phyloP scores from a whole-genome alignment of 1,140 invertebrate species.

The Orchesella cincta region DNA sequence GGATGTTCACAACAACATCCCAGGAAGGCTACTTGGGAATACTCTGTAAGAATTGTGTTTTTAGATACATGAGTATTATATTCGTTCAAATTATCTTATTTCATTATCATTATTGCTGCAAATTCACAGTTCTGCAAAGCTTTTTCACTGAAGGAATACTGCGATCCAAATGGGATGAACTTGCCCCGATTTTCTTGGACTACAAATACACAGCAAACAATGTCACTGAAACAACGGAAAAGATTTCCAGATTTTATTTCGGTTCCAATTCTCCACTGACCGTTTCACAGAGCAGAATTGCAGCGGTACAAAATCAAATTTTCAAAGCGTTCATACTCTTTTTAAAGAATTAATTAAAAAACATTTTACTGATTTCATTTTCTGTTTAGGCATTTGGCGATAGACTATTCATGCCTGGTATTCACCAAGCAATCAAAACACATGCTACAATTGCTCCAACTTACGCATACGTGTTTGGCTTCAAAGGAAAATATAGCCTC shows the following conservation, averaged over 20 bases:
- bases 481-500: conserved; percentile 43
- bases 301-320: conserved; percentile 20
- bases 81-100: background rate
- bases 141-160: conserved; percentile 34
- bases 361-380: background rate
- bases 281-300: background rate
- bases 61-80: background rate
- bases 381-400: conserved; percentile 32
- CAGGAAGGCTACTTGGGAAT: conserved; percentile 33
- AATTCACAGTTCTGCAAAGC: conserved; percentile 29
- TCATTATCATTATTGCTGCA: background rate
- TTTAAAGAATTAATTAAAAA: background rate
- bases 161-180: conserved; percentile 9
- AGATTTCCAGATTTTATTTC: conserved; percentile 36
- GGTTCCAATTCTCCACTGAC: conserved; percentile 33
- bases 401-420: conserved; percentile 35
- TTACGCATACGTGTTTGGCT: conserved; percentile 41
- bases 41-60: conserved; percentile 19
- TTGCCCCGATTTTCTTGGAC: conserved; percentile 37
- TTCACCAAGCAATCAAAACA: conserved; percentile 32
- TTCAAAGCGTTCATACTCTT: background rate
- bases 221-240: conserved; percentile 29
- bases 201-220: conserved; percentile 29
- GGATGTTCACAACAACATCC: background rate
- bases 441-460: conserved; percentile 41